Evolutionary conservation across 2,797 vertebrate species (phyloP), one percentile per base, ranked within the genome.

Genomic region (Sorex maritimensis): DNA sequence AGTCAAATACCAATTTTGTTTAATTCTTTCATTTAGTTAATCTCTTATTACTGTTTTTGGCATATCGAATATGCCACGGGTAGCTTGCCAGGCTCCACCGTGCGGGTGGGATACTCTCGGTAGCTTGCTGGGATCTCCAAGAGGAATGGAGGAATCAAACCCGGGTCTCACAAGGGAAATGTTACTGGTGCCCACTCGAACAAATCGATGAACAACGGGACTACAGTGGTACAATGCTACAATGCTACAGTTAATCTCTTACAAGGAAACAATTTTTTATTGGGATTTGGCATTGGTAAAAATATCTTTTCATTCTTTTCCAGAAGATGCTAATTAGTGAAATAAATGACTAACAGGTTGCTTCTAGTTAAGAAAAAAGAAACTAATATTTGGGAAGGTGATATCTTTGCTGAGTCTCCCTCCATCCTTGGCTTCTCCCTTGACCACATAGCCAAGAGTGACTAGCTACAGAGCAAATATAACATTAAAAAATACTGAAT

Each of bases 301-400:
- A 81, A 90, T 74, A 87, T 87, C 79, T 81, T 34, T 55, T 84
- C 58, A 41, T 52, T 38, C 84, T 95, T 95, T 93, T 8, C n/a
- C 49, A 30, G 23, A 74, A 34, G 34, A 49, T 2, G n/a, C 17
- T 85, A 71, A 49, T 75, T 73, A 86, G 30, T 67, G 58, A 95
- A 89, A 87, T 71, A 63, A 90, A 61, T 69, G 0, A 61, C 34
- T 46, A 58, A 8, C 30, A 75, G 12, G 52, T 10, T 38, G 68
- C n/a, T 9, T 44, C 28, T 46, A 93, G 44, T 15, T 91, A 38
- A 81, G 58, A 93, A 95, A 73, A 68, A 38, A 80, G 44, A 74
- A 88, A 41, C 28, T 26, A 74, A 26, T n/a, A 61, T 58, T 74
- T 86, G 34, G 13, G 5, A 80, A 81, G 5, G 14, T 28, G 85